phyloP scores from a whole-genome alignment of 2,113 vertebrate species.

The Onychostruthus taczanowskii region DNA sequence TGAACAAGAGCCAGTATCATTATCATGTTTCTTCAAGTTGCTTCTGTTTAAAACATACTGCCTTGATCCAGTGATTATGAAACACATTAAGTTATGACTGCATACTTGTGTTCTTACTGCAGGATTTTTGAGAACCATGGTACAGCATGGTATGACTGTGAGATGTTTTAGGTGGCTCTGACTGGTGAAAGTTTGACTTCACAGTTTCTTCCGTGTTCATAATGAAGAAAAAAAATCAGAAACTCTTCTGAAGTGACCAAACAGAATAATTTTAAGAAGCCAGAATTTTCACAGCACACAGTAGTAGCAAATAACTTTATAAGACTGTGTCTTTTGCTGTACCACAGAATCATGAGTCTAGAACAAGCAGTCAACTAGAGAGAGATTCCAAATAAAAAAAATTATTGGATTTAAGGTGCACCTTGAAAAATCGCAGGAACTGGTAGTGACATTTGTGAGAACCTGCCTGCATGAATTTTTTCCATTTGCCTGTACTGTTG shows the following conservation, averaged over 20 bases:
- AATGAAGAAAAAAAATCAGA: neutral
- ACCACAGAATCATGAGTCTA: neutral
- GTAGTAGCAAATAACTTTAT: neutral
- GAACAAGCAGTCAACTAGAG: neutral
- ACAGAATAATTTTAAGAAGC: neutral
- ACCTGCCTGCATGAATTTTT: neutral
- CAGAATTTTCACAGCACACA: neutral
- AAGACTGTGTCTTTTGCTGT: neutral
- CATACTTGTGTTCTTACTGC: neutral
- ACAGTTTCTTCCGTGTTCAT: neutral
- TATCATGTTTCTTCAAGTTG: neutral
- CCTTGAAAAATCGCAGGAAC: neutral
- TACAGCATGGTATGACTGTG: neutral
- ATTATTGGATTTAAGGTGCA: neutral
- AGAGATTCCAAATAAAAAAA: neutral
- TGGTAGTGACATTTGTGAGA: neutral
- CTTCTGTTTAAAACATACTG: neutral
- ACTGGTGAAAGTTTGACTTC: neutral
- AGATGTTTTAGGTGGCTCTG: neutral
- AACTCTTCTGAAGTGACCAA: neutral
- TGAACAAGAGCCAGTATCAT: neutral
- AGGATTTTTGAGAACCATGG: neutral
- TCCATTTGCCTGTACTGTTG: neutral
- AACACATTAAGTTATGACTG: neutral
- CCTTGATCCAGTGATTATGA: neutral